A percentile compares a stretch with the other conserved stretches of the same genome.
phyloP scores from a whole-genome alignment of 2,113 vertebrate species.

The Thalassoma bifasciatum region DNA sequence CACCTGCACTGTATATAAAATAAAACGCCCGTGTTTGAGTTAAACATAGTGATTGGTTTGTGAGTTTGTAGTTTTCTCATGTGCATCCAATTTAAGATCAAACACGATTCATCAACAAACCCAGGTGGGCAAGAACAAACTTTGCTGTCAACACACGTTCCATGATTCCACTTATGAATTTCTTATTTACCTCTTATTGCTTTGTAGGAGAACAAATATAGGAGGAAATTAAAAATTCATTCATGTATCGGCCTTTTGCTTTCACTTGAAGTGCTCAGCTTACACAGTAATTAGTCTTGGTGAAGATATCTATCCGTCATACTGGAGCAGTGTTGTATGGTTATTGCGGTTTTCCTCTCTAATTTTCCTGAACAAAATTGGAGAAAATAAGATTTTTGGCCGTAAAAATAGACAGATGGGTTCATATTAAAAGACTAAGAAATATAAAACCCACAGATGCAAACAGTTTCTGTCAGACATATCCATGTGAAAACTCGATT shows the following conservation, averaged over 20 bases:
- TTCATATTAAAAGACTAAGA: slow-evolving; percentile 8
- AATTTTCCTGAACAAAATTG: not conserved
- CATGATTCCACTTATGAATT: not conserved
- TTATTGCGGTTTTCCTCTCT: not conserved
- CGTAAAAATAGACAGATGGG: slow-evolving; percentile 24
- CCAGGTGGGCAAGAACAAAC: not conserved
- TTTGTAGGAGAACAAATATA: not conserved
- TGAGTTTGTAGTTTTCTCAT: not conserved
- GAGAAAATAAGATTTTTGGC: not conserved
- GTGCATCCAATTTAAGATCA: not conserved
- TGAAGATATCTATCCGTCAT: not conserved
- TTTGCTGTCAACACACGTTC: not conserved
- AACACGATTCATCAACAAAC: not conserved
- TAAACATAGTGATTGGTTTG: not conserved
- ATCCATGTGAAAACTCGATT: not conserved
- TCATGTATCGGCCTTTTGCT: not conserved
- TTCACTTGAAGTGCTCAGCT: not conserved
- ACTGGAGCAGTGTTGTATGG: not conserved
- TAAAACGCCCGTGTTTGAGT: not conserved
- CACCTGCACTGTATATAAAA: not conserved
- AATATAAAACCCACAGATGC: not conserved
- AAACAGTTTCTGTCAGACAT: not conserved
- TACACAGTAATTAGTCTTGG: not conserved
- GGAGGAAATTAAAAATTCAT: not conserved
- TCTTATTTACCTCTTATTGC: not conserved